Conservation (phyloP, 2,797 vertebrate species). For the Sebastes oblongus region DNA sequence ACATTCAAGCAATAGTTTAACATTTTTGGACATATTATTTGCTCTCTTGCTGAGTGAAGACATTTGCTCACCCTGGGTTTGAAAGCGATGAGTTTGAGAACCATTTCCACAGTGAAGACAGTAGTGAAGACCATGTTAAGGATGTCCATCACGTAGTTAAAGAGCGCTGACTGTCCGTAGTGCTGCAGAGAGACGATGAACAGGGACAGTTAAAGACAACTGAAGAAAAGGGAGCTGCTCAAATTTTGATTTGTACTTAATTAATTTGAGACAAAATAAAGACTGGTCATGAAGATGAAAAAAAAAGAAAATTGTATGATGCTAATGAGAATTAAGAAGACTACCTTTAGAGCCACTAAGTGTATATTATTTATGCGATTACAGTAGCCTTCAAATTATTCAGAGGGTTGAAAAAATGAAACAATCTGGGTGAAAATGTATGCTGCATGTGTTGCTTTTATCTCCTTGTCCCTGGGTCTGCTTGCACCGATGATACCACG, state of each 20-base stretch:
- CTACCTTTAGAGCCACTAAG: not conserved
- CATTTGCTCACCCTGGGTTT: conserved; percentile 93
- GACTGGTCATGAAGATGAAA: not conserved
- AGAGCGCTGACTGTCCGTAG: conserved; percentile 93
- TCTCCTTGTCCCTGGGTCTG: not conserved
- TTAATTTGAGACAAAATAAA: not conserved
- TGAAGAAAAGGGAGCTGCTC: not conserved
- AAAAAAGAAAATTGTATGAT: not conserved
- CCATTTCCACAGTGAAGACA: conserved; percentile 99
- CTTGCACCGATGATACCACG: not conserved
- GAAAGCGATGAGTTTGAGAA: conserved; percentile 98
- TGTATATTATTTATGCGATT: not conserved
- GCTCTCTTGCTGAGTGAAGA: not conserved
- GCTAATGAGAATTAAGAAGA: not conserved
- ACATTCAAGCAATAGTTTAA: not conserved
- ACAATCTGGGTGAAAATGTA: not conserved
- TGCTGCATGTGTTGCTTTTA: not conserved
- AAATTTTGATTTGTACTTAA: not conserved
- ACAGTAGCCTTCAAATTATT: not conserved
- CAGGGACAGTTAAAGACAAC: not conserved
- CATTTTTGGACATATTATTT: not conserved
- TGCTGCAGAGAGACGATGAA: conserved; percentile 81
- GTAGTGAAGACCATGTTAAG: conserved; percentile 99
- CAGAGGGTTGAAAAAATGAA: not conserved
- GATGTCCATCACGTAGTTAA: conserved; percentile 98